Conservation (phyloP, 2,888 invertebrate species). For the Crepidodera aurea region DNA sequence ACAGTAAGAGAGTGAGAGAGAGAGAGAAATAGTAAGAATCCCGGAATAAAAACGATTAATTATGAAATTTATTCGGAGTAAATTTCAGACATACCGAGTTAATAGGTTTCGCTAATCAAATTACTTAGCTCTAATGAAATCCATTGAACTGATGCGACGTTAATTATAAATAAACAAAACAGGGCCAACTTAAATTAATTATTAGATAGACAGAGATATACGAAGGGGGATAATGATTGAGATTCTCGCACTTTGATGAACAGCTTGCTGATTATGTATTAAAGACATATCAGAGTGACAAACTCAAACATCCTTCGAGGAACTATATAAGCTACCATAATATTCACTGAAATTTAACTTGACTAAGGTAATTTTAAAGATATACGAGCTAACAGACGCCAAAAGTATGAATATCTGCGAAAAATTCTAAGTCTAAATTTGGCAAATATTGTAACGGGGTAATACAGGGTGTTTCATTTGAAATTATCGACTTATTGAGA, state of each 20-base stretch:
- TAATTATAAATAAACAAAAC: constrained; percentile 59
- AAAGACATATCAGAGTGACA: constrained; percentile 25
- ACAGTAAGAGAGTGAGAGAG: neutral
- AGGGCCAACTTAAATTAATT: constrained; percentile 56
- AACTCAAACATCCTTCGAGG: constrained; percentile 8
- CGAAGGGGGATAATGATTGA: constrained; percentile 39
- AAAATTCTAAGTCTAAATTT: too few species aligned
- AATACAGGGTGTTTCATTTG: too few species aligned
- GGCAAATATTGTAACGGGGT: too few species aligned
- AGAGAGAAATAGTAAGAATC: neutral
- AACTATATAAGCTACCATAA: neutral
- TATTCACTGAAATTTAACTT: neutral
- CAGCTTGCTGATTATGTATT: constrained; percentile 34
- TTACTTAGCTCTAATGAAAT: constrained; percentile 57
- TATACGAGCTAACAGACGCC: too few species aligned
- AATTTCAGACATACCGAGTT: constrained; percentile 56
- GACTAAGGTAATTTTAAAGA: neutral
- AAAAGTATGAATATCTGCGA: too few species aligned
- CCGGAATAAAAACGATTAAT: constrained; percentile 57
- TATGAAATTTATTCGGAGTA: constrained; percentile 57
- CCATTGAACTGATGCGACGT: constrained; percentile 58
- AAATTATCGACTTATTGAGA: too few species aligned
- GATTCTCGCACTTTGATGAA: constrained; percentile 35
- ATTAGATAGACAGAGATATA: constrained; percentile 40
- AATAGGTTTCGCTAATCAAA: constrained; percentile 59